Percentiles rank a stretch among this genome's conserved stretches.
Conservation (phyloP, 1,140 invertebrate species). For the Drosophila nigrodunni region DNA sequence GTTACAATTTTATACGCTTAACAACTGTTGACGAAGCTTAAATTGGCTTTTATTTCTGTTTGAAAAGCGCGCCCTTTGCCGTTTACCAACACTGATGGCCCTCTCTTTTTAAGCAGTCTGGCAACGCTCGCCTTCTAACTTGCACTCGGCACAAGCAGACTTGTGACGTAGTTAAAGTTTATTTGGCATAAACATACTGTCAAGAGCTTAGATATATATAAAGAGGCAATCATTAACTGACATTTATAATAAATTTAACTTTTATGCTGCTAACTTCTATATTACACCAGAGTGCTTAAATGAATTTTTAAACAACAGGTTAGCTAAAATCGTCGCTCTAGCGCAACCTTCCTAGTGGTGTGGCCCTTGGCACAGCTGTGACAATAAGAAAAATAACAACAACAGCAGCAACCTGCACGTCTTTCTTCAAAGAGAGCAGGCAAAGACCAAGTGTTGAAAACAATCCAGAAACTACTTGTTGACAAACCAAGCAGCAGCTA, state of each 20-base stretch:
- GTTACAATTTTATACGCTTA: no score
- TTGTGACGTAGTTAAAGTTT: constrained; percentile 14
- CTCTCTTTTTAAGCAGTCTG: not conserved
- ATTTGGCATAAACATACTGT: not conserved
- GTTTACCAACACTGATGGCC: not conserved
- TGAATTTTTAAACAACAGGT: not conserved
- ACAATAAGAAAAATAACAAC: constrained; percentile 24
- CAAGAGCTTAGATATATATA: no score
- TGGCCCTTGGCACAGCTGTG: constrained; percentile 27
- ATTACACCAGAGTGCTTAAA: not conserved
- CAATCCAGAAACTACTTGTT: constrained; percentile 53
- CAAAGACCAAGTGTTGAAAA: constrained; percentile 27
- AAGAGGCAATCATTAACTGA: no score
- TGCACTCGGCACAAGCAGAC: not conserved
- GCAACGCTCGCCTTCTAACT: not conserved
- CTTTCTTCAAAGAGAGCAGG: constrained; percentile 28
- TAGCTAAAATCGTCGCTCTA: not conserved
- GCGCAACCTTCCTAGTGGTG: constrained; percentile 17
- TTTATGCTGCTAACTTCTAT: no score
- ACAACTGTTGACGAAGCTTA: no score
- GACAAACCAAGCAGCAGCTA: constrained; percentile 34
- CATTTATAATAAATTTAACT: no score
- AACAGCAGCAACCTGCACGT: constrained; percentile 36
- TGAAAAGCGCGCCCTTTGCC: not conserved
- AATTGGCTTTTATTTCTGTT: not conserved